Conservation (phyloP, 2,888 invertebrate genomes). For the Hemithea aestivaria region DNA sequence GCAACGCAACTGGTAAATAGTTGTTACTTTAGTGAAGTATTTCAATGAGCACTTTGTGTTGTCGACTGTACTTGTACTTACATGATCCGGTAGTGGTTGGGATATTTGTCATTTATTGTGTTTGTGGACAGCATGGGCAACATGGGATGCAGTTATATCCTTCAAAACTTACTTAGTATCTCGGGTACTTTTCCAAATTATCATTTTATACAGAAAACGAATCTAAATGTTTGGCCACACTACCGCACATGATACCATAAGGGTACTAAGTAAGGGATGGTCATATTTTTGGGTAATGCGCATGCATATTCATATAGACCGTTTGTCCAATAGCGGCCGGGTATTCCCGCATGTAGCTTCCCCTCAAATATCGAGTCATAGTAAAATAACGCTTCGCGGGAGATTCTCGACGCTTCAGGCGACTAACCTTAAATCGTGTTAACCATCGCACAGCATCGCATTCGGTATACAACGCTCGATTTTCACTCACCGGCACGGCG, state of each 20-base stretch:
- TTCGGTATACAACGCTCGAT: conserved; percentile 33
- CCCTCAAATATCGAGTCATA: conserved; percentile 21
- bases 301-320: conserved; percentile 19
- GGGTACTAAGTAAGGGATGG: conserved; percentile 27
- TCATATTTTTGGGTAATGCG: conserved; percentile 22
- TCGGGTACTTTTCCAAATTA: conserved; percentile 24
- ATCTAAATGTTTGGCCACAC: conserved; percentile 21
- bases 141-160: conserved; percentile 16
- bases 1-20: conserved; percentile 14
- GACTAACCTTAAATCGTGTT: conserved; percentile 51
- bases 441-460: conserved; percentile 45
- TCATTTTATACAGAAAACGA: conserved; percentile 1
- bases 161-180: conserved; percentile 29
- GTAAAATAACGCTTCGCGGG: conserved; percentile 18
- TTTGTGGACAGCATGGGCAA: conserved; percentile 28
- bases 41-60: conserved; percentile 17
- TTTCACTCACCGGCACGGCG: conserved; percentile 10
- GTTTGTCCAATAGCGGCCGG: conserved; percentile 24
- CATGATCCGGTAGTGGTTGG: conserved; percentile 22
- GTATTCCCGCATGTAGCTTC: conserved; percentile 41
- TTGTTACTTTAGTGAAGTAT: conserved; percentile 2
- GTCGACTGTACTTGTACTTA: conserved; percentile 21
- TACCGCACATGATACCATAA: conserved; percentile 10
- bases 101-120: conserved; percentile 23
- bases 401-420: conserved; percentile 33